These are phyloP conservation scores for Myiopsitta monachus DNA, from an alignment of 2,113 vertebrate species.

Conservation along the genomic window DNA sequence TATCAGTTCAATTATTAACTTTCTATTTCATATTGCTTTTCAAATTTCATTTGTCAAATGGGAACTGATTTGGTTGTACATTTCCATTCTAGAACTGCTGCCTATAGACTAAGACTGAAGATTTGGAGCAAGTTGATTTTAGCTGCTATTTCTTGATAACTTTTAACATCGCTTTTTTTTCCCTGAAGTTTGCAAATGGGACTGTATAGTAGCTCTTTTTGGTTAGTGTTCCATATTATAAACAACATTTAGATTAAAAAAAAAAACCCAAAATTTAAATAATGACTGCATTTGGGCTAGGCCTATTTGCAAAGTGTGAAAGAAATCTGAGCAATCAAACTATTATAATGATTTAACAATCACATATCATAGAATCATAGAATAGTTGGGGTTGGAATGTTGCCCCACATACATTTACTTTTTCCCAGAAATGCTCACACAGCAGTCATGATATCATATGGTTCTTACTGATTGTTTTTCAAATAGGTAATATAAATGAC, in stretches of 20 bases:
- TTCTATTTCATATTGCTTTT: neutral
- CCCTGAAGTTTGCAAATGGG: fast-evolving
- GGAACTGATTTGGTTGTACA: neutral
- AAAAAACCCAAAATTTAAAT: neutral
- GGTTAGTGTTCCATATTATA: neutral
- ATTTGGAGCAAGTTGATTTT: neutral
- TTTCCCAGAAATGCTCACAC: neutral
- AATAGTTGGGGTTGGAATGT: too few species aligned
- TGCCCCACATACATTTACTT: neutral
- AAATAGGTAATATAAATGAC: neutral
- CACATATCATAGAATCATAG: too few species aligned
- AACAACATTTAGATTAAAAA: neutral
- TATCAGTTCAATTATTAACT: neutral
- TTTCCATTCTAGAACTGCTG: neutral
- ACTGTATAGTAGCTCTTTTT: neutral
- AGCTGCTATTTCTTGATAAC: neutral
- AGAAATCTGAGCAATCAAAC: neutral
- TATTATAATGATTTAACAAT: neutral
- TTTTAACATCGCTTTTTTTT: neutral
- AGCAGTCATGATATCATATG: too few species aligned
- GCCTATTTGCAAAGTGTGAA: neutral
- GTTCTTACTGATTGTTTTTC: neutral
- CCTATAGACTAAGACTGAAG: neutral
- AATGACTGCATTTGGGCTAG: neutral
- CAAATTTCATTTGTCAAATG: neutral